These are phyloP conservation scores for Sebastes flavidus DNA, from an alignment of 2,797 vertebrate genomes.

Conservation along the genomic window DNA sequence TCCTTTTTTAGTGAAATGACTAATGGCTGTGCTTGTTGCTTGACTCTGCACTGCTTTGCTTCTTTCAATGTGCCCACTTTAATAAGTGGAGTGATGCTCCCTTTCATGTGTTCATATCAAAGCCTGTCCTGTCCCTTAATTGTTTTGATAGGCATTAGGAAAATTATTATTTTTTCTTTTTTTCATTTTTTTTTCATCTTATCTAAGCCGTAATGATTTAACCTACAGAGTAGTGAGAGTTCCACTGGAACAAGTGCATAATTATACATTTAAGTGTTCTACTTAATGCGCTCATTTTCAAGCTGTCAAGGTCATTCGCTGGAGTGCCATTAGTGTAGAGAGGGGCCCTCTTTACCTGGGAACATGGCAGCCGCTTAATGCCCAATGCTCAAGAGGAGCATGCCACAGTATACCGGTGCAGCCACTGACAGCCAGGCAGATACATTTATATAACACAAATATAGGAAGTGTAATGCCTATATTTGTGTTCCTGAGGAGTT, in stretches of 20 bases:
- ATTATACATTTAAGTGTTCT: conserved; percentile 84
- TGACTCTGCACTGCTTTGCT: background rate
- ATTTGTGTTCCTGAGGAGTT: conserved; percentile 30
- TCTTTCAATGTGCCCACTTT: conserved; percentile 17
- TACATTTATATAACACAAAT: conserved; percentile 8
- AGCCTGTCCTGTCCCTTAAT: conserved; percentile 41
- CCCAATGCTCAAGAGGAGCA: conserved; percentile 39
- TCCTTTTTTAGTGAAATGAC: conserved; percentile 17
- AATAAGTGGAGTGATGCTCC: conserved; percentile 24
- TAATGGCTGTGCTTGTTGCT: conserved; percentile 35
- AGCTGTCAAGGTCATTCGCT: conserved; percentile 78
- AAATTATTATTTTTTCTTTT: conserved; percentile 38
- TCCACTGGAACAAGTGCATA: conserved; percentile 78
- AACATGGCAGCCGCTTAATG: conserved; percentile 61
- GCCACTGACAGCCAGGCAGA: conserved; percentile 9
- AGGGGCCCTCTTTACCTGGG: conserved; percentile 67
- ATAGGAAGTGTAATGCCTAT: background rate
- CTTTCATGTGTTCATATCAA: conserved; percentile 58
- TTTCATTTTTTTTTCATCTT: background rate
- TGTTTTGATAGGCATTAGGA: conserved; percentile 64
- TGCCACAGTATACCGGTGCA: conserved; percentile 1
- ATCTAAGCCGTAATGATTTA: conserved; percentile 62
- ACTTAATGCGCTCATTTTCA: conserved; percentile 84
- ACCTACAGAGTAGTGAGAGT: conserved; percentile 67
- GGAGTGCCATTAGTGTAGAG: conserved; percentile 75